Evolutionary conservation across 2,888 invertebrate species (phyloP), one percentile per base, ranked within the genome.

Genomic region (Dendrolimus pini): DNA sequence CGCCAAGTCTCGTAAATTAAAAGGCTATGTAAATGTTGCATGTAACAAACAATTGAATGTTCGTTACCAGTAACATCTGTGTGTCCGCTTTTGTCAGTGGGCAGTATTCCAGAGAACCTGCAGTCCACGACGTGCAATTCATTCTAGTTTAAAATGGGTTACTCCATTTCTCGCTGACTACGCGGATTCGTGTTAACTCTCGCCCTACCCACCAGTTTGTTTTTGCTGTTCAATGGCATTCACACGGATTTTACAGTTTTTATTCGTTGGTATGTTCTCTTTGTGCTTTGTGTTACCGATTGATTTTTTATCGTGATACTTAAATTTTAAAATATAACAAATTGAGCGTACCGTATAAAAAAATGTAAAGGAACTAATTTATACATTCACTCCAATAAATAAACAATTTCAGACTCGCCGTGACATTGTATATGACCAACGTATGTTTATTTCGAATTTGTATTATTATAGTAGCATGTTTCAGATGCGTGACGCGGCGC

Each of bases 81-180:
- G 62, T 70, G 74, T 79, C 63, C 55, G 61, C 58, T 65, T 65
- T 68, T 78, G 78, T 81, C 80, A 80, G 81, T 85, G 85, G 88
- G 85, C 86, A 86, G 78, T 72, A 83, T 86, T 87, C 86, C 87
- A 87, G 81, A 70, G 75, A 84, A 86, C 86, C 87, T 85, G 85
- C 83, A 85, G 81, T 80, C 82, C 83, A 83, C 84, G 84, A 84
- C 82, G 80, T 81, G 83, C 86, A 86, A 88, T 88, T 88, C 85
- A 88, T 88, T 85, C 85, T 83, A 82, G 83, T 85, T 86, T 85
- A 84, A 87, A 87, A 86, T 87, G 81, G 88, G 86, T 86, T 85
- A 85, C 81, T 84, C 82, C 80, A 81, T 83, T 87, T 85, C 81
- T 78, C 81, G 85, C 83, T 87, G 87, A 87, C 84, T 83, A 76